Percentiles rank a stretch among this genome's conserved stretches.
phyloP scores from a whole-genome alignment of 35 echinoderm and acorn worm species.

The Nesometra sesokonis region DNA sequence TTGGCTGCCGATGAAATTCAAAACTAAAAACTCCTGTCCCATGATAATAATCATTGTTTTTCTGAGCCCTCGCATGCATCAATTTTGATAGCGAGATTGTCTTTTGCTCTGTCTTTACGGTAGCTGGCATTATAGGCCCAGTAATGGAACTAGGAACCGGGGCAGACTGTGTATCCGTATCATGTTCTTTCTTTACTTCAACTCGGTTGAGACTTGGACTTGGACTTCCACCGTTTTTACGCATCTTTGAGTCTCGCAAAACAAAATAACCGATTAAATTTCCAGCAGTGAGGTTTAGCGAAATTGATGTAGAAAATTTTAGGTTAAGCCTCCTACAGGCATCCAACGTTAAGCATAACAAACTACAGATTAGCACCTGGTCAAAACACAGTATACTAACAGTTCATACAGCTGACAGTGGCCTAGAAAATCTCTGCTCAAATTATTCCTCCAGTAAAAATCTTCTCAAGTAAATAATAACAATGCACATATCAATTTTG shows the following conservation, averaged over 20 bases:
- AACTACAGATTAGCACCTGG: neutral
- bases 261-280: no score
- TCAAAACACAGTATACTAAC: neutral
- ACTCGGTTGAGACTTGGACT: neutral
- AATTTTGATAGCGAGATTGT: constrained; percentile 79
- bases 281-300: no score
- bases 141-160: neutral
- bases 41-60: constrained; percentile 77
- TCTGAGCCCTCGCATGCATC: constrained; percentile 85
- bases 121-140: neutral
- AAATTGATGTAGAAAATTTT: neutral
- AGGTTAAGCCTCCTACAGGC: neutral
- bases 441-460: neutral
- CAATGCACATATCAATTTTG: no score
- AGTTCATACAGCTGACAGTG: neutral
- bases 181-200: neutral
- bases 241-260: neutral
- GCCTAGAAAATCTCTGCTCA: neutral
- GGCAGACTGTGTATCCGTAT: neutral
- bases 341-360: neutral
- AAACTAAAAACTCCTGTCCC: constrained; percentile 94
- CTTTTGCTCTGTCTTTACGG: constrained; percentile 39
- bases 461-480: neutral
- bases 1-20: constrained; percentile 68
- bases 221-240: neutral